Evolutionary conservation across 2,888 invertebrate species (phyloP), one percentile per base, ranked within the genome.

Genomic region (Argyra leucocephala): DNA sequence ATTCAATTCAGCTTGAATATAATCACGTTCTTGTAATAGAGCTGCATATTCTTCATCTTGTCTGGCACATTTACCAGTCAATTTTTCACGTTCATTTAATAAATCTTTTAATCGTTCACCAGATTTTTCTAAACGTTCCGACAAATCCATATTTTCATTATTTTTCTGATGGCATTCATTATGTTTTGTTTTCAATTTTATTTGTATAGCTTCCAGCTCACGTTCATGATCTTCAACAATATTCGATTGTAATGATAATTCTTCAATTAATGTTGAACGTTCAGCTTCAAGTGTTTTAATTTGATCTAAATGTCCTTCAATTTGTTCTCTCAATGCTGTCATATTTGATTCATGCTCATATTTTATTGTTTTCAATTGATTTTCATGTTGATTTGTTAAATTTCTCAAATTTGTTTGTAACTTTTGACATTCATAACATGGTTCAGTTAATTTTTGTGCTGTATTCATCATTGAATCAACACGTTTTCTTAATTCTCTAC

Each of bases 1-100:
- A 69, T 84, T 83, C 75, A 84, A 81, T 67, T 86, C 83, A 72
- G 83, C 81, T 76, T 83, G 84, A 10, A 80, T 70, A 58, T 75
- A 76, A 63, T 76, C 75, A 9, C 80, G 76, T 68, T 80, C 79
- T 61, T 76, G 74, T 64, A 78, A 66, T 15, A 79, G 69, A 64
- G 76, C 70, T 26, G 75, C 76, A 63, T 78, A 79, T 65, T 79
- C 75, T 64, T 79, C 78, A 66, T 78, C 77, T 67, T 78, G 78
- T 21, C 72, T 72, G 61, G 76, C 72, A 64, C 78, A 77, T 69
- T 79, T 78, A 64, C 71, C 67, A 36, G 71, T 70, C 63, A 75
- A 65, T n/a, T 71, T 72, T 61, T 73, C 72, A 62, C 73, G 73
- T 62, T 74, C 73, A 61, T 71, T 71, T 61, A 72, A 71, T 59